Evolutionary conservation across 2,797 vertebrate genomes (phyloP).

Genomic region (Arctocebus calabarensis): DNA sequence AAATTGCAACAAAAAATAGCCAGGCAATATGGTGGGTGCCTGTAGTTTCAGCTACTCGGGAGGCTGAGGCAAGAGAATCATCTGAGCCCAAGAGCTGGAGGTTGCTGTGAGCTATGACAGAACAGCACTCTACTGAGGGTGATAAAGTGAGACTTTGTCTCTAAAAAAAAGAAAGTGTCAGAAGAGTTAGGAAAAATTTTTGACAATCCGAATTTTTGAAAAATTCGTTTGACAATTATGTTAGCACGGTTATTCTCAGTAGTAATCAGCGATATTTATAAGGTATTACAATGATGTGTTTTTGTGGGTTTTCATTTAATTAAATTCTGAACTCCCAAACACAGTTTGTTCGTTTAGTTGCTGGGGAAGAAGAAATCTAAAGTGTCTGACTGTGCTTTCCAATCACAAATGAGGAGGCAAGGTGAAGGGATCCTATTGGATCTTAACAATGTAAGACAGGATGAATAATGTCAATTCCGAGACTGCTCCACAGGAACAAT

Average conservation of each 20-base stretch:
- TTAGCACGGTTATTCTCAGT: background rate
- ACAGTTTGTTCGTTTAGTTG: conserved; percentile 40
- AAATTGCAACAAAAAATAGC: too few relatives aligned
- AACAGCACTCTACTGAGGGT: too few relatives aligned
- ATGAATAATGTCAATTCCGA: conserved; percentile 57
- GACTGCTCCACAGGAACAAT: conserved; percentile 53
- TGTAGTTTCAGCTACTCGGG: too few relatives aligned
- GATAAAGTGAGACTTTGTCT: too few relatives aligned
- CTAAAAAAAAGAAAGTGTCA: background rate
- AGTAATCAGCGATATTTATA: background rate
- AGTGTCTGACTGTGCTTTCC: background rate
- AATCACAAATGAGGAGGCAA: conserved; percentile 39
- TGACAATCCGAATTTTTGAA: too few relatives aligned
- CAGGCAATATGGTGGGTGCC: too few relatives aligned
- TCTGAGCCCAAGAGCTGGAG: too few relatives aligned
- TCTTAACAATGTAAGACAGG: background rate
- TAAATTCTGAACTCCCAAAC: background rate
- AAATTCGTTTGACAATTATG: background rate
- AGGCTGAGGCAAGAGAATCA: too few relatives aligned
- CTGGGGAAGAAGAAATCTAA: conserved; percentile 9
- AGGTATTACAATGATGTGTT: background rate
- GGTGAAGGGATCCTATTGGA: conserved; percentile 4
- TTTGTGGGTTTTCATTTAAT: background rate
- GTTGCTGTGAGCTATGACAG: too few relatives aligned
- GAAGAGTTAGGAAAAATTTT: background rate